Percentiles rank a stretch among this genome's conserved stretches.
Conservation (phyloP, 2,888 invertebrate genomes). For the Pedicia rivosa region DNA sequence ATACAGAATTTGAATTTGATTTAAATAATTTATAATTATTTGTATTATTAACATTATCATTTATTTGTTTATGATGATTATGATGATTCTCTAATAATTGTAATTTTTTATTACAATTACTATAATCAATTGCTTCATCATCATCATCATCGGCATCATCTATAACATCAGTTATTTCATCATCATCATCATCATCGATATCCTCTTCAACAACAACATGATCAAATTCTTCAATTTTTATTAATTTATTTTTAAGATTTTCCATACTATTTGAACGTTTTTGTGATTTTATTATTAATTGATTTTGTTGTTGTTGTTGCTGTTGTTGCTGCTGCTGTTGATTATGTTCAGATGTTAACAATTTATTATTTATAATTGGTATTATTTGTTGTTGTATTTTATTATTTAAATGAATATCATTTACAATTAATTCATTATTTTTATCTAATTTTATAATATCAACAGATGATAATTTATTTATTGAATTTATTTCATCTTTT, state of each 20-base stretch:
- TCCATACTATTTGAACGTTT: constrained; percentile 13
- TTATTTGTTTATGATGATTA: not conserved
- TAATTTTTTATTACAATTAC: too few relatives aligned
- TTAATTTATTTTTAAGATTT: constrained; percentile 10
- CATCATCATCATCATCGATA: constrained; percentile 4
- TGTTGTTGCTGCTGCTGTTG: not conserved
- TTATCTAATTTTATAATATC: too few relatives aligned
- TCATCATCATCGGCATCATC: constrained; percentile 14
- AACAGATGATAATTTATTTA: not conserved
- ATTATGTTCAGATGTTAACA: too few relatives aligned
- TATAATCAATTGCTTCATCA: constrained; percentile 8
- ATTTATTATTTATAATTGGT: too few relatives aligned
- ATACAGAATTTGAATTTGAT: too few relatives aligned
- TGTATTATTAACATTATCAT: not conserved
- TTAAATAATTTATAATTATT: too few relatives aligned
- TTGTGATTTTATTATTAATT: constrained; percentile 8
- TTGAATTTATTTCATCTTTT: too few relatives aligned
- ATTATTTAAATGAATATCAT: too few relatives aligned
- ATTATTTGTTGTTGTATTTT: too few relatives aligned
- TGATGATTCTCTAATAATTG: too few relatives aligned
- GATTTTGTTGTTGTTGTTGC: too few relatives aligned
- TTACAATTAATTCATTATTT: not conserved
- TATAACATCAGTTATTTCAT: constrained; percentile 14
- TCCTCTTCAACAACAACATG: constrained; percentile 7
- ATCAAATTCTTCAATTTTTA: not conserved